Percentiles rank a stretch among this genome's conserved stretches.
phyloP scores from a whole-genome alignment of 2,888 invertebrate species.

The Dermolepida albohirtum region DNA sequence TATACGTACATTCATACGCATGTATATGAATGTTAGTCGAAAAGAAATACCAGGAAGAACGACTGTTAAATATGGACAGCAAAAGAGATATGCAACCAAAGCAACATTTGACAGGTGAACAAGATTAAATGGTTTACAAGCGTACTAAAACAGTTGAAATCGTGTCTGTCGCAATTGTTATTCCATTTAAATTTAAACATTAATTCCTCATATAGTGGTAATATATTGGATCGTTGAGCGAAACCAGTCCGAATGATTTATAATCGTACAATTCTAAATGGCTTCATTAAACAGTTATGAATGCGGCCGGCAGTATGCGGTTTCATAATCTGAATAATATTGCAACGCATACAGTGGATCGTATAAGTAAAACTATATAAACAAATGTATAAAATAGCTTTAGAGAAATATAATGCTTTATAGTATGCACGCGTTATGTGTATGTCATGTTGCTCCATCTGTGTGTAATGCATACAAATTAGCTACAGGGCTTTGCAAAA shows the following conservation, averaged over 20 bases:
- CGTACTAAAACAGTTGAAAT: constrained; percentile 31
- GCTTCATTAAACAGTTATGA: constrained; percentile 43
- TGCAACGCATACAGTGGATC: constrained; percentile 34
- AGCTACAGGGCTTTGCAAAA: too few relatives aligned
- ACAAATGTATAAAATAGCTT: constrained; percentile 35
- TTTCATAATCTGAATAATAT: constrained; percentile 44
- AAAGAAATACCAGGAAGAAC: constrained; percentile 8
- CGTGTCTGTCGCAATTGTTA: constrained; percentile 37
- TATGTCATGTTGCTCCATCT: background rate
- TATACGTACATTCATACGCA: background rate
- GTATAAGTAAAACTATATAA: constrained; percentile 39
- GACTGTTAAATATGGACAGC: constrained; percentile 3
- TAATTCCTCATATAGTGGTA: constrained; percentile 34
- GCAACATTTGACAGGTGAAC: constrained; percentile 29
- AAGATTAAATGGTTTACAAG: constrained; percentile 29
- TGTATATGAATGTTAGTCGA: background rate
- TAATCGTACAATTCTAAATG: constrained; percentile 34
- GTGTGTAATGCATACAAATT: too few relatives aligned
- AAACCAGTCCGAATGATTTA: constrained; percentile 37
- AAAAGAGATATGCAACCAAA: constrained; percentile 20
- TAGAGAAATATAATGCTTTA: constrained; percentile 31
- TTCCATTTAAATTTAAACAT: constrained; percentile 35
- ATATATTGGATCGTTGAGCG: constrained; percentile 34
- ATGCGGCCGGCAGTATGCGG: constrained; percentile 43
- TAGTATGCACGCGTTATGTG: constrained; percentile 9